Percentiles rank a stretch among this genome's conserved stretches.
These are phyloP conservation scores for Ectemnius cavifrons DNA, from an alignment of 2,888 invertebrate species.

Conservation along the genomic window DNA sequence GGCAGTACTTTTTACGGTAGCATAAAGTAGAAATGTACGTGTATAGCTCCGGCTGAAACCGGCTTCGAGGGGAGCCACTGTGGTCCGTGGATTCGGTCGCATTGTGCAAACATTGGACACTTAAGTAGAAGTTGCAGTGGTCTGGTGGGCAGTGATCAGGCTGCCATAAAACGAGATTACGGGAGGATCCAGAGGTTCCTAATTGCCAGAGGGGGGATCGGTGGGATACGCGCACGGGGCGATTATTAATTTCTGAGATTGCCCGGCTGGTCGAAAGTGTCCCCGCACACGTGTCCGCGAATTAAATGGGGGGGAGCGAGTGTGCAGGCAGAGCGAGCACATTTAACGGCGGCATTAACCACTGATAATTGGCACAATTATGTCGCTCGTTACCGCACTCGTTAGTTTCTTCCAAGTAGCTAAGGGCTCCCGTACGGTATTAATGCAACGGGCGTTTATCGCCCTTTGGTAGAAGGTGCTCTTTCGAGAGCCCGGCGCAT, in stretches of 20 bases:
- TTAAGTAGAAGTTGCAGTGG: too few species aligned
- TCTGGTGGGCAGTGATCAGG: neutral
- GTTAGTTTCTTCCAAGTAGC: slow-evolving; percentile 23
- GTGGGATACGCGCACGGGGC: neutral
- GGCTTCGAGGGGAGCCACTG: too few species aligned
- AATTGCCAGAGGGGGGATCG: neutral
- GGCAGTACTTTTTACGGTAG: too few species aligned
- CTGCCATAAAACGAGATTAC: slow-evolving; percentile 7
- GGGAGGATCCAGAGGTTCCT: neutral
- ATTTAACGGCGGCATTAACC: slow-evolving; percentile 31
- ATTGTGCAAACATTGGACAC: too few species aligned
- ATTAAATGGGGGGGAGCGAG: slow-evolving; percentile 29
- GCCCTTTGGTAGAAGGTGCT: slow-evolving; percentile 45
- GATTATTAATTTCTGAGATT: slow-evolving; percentile 4
- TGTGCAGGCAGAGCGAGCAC: neutral
- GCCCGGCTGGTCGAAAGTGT: neutral
- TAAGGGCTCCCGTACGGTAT: slow-evolving; percentile 8
- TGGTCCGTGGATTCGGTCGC: too few species aligned
- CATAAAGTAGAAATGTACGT: too few species aligned
- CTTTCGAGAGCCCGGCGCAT: slow-evolving; percentile 50
- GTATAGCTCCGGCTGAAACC: too few species aligned
- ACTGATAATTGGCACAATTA: slow-evolving; percentile 44
- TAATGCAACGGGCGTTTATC: slow-evolving; percentile 33
- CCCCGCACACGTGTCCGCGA: slow-evolving; percentile 8
- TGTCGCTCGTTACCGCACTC: slow-evolving; percentile 38